These are phyloP conservation scores for Semicossyphus pulcher DNA, from an alignment of 2,113 vertebrate genomes.

Conservation along the genomic window DNA sequence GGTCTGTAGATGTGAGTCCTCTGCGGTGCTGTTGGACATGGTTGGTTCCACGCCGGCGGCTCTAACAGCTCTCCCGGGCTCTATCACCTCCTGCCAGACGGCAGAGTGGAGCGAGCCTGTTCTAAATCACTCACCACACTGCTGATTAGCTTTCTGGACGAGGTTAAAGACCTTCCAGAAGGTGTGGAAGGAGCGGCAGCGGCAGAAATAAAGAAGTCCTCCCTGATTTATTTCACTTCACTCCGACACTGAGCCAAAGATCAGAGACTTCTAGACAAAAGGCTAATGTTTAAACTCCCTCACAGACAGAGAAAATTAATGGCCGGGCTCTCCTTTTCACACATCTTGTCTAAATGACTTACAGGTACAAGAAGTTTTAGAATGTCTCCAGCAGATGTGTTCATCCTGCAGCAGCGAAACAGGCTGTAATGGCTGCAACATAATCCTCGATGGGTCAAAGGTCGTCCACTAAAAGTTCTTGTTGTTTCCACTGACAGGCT, in stretches of 20 bases:
- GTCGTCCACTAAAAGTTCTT: too few species aligned
- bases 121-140: constrained; percentile 49
- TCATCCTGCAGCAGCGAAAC: too few species aligned
- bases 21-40: constrained; percentile 47
- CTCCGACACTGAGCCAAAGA: constrained; percentile 11
- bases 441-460: too few species aligned
- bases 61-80: constrained; percentile 50
- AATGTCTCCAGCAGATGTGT: too few species aligned
- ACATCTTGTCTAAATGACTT: too few species aligned
- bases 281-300: not conserved
- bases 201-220: constrained; percentile 24
- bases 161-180: constrained; percentile 53
- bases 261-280: not conserved
- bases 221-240: constrained; percentile 33
- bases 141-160: constrained; percentile 43
- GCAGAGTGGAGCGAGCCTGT: constrained; percentile 16
- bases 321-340: too few species aligned
- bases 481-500: too few species aligned
- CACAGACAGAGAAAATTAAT: not conserved
- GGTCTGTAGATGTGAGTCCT: not conserved
- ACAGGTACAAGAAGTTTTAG: too few species aligned
- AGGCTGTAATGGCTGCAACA: too few species aligned
- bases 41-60: constrained; percentile 49
- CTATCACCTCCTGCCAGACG: constrained; percentile 47
- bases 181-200: constrained; percentile 28